These are phyloP conservation scores for Gandaritis pyraliata DNA, from an alignment of 2,888 invertebrate species.

Conservation along the genomic window DNA sequence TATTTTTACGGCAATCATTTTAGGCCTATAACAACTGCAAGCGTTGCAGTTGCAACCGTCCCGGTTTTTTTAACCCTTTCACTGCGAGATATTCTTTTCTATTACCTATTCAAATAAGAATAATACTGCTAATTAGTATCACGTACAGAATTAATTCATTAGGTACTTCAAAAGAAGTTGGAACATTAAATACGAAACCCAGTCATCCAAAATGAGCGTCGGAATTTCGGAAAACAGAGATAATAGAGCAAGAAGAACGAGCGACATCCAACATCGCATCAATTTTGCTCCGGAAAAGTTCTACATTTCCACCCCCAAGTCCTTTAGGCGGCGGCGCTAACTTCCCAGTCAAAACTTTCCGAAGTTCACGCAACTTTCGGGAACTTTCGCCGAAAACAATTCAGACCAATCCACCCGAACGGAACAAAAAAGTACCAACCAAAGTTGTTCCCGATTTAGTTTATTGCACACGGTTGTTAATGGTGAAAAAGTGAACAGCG, in stretches of 20 bases:
- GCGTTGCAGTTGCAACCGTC: too few relatives aligned
- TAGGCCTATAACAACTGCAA: too few relatives aligned
- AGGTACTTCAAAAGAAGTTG: constrained; percentile 1
- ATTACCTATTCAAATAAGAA: neutral
- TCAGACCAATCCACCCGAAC: constrained; percentile 21
- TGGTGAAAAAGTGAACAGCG: constrained; percentile 7
- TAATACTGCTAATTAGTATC: neutral
- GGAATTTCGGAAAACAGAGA: constrained; percentile 36
- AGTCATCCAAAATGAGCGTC: constrained; percentile 28
- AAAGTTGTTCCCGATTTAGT: constrained; percentile 20
- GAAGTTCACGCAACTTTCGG: constrained; percentile 31
- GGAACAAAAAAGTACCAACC: constrained; percentile 28
- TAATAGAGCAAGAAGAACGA: constrained; percentile 34
- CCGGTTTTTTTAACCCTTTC: too few relatives aligned
- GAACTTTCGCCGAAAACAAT: constrained; percentile 34
- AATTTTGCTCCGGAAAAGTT: constrained; percentile 63
- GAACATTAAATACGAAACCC: constrained; percentile 11
- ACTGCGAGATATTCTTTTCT: neutral
- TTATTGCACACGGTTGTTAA: constrained; percentile 15
- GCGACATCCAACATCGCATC: constrained; percentile 38
- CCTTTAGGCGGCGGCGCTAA: constrained; percentile 68
- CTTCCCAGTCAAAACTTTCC: constrained; percentile 74
- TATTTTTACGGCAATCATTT: too few relatives aligned
- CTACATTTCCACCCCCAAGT: constrained; percentile 54
- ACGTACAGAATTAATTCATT: constrained; percentile 2